A percentile compares a stretch with the other conserved stretches of the same genome.
Evolutionary conservation across 2,113 vertebrate genomes (phyloP).

Genomic region (Lagopus leucura): DNA sequence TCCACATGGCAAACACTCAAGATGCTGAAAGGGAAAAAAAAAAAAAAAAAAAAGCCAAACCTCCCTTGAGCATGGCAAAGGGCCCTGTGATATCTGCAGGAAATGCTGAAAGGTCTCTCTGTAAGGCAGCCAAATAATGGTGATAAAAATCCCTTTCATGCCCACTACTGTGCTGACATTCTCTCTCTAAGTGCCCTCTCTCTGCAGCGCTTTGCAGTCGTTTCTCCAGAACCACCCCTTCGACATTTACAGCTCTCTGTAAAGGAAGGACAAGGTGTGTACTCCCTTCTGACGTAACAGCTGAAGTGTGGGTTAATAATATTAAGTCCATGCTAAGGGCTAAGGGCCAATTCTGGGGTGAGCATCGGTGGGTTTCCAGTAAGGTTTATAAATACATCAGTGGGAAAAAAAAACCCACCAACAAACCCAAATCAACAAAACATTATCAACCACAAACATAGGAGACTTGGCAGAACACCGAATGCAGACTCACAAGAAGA

Average conservation of each 20-base stretch:
- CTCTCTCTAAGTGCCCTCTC: slow-evolving; percentile 18
- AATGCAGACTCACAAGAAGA: background rate
- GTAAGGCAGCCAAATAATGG: background rate
- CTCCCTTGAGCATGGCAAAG: background rate
- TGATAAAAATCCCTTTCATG: background rate
- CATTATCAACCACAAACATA: background rate
- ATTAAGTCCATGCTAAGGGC: background rate
- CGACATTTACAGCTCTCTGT: slow-evolving; percentile 15
- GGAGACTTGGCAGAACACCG: background rate
- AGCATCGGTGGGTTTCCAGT: background rate
- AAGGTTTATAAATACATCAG: background rate
- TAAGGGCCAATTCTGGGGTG: background rate
- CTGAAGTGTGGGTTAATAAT: background rate
- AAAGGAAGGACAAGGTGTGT: background rate
- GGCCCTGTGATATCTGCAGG: background rate
- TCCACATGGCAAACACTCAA: background rate
- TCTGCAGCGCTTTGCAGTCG: background rate
- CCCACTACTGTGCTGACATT: background rate
- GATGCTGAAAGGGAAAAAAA: background rate
- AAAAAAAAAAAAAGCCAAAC: background rate
- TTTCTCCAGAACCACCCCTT: slow-evolving; percentile 14
- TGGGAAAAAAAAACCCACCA: background rate
- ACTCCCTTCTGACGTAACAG: background rate
- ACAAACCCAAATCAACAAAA: background rate
- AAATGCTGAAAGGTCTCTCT: background rate